A percentile compares a stretch with the other conserved stretches of the same genome.
These are phyloP conservation scores for Bombus confusus DNA, from an alignment of 1,140 invertebrate species.

Conservation along the genomic window DNA sequence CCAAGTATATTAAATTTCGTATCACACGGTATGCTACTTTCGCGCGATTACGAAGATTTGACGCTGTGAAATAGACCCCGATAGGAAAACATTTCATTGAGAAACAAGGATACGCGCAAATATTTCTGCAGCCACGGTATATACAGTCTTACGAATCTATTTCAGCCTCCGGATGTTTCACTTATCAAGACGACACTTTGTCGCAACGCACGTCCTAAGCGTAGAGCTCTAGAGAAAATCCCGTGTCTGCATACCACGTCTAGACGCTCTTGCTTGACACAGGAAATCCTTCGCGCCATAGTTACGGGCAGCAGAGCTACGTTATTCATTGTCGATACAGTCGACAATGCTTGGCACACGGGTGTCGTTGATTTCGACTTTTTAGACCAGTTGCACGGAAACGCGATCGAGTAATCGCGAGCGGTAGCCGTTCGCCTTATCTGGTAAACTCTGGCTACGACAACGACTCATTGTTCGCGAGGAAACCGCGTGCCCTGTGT, in stretches of 20 bases:
- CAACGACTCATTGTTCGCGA: constrained; percentile 46
- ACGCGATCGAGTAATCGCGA: not conserved
- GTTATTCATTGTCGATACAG: not conserved
- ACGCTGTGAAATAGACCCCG: too few relatives aligned
- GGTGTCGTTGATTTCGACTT: constrained; percentile 25
- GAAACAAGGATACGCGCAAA: too few relatives aligned
- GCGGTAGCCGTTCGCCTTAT: constrained; percentile 24
- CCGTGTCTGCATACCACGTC: too few relatives aligned
- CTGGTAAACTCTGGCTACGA: constrained; percentile 33
- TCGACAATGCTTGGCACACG: constrained; percentile 6
- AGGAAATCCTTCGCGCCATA: not conserved
- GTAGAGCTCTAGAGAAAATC: not conserved
- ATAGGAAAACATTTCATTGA: too few relatives aligned
- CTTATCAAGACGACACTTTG: not conserved
- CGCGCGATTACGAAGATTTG: too few relatives aligned
- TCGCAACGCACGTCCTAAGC: not conserved
- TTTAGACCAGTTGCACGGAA: not conserved
- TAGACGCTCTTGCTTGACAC: too few relatives aligned
- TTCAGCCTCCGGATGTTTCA: not conserved
- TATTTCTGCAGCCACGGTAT: too few relatives aligned
- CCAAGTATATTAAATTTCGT: too few relatives aligned
- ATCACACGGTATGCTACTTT: too few relatives aligned
- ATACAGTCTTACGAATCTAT: too few relatives aligned
- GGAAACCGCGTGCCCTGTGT: not conserved
- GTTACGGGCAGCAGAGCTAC: not conserved